Conservation (phyloP, 1,140 invertebrate genomes). For the Drosophila funebris region DNA sequence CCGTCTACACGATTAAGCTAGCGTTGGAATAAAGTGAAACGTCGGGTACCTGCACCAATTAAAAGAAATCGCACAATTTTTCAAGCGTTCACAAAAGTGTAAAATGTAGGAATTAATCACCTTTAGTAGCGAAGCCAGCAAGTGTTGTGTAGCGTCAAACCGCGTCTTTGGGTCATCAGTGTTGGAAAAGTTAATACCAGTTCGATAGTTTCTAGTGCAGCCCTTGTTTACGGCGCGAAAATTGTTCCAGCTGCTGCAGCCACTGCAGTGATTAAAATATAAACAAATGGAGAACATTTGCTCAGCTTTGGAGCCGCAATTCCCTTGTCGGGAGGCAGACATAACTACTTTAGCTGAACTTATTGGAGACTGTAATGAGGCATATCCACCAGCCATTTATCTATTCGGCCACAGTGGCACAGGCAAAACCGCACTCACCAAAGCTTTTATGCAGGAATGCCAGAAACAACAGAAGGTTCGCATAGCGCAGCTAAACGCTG, state of each 20-base stretch:
- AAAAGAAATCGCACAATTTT: conserved; percentile 19
- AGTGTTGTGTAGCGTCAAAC: conserved; percentile 25
- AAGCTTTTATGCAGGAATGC: conserved; percentile 84
- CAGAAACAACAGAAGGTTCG: conserved; percentile 85
- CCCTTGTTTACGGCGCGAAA: conserved; percentile 18
- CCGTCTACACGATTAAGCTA: conserved; percentile 92
- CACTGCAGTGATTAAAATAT: background rate
- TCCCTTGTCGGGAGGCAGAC: conserved; percentile 86
- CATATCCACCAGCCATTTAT: conserved; percentile 88
- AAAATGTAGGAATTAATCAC: conserved; percentile 64
- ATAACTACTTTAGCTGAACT: conserved; percentile 86
- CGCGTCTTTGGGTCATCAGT: conserved; percentile 21
- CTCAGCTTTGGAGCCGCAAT: conserved; percentile 43
- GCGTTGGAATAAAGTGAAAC: conserved; percentile 33
- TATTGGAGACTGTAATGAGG: conserved; percentile 86
- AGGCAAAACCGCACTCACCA: conserved; percentile 90
- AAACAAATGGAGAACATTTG: conserved; percentile 57
- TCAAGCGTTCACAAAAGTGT: conserved; percentile 44
- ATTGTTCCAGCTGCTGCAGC: conserved; percentile 14
- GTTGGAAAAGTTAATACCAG: background rate
- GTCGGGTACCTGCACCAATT: conserved; percentile 33
- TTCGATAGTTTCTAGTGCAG: background rate
- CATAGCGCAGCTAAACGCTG: conserved; percentile 90
- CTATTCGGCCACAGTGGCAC: conserved; percentile 91
- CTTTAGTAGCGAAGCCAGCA: background rate